phyloP scores from a whole-genome alignment of 2,888 invertebrate species.

The Plagodis pulveraria region DNA sequence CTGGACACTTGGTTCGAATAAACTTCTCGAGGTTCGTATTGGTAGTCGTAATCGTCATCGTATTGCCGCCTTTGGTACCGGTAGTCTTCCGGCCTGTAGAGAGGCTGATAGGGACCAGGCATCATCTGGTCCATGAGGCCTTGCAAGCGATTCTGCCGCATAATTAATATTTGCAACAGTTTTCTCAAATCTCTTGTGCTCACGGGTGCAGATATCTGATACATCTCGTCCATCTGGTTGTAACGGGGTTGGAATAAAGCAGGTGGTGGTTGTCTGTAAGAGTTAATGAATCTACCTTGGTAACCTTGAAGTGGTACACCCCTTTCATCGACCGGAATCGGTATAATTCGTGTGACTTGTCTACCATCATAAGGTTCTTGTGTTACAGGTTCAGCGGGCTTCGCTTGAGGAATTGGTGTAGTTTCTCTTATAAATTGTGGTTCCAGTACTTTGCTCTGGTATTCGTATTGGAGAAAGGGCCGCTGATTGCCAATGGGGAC shows the following conservation, averaged over 20 bases:
- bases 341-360: conserved; percentile 73
- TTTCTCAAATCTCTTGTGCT: conserved; percentile 89
- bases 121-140: conserved; percentile 80
- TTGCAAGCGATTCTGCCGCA: conserved; percentile 86
- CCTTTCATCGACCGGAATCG: conserved; percentile 76
- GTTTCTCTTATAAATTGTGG: conserved; percentile 70
- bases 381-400: conserved; percentile 62
- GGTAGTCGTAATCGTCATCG: conserved; percentile 63
- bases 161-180: conserved; percentile 87
- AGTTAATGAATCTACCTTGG: conserved; percentile 67
- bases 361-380: conserved; percentile 67
- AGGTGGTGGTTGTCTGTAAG: conserved; percentile 59
- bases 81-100: conserved; percentile 63
- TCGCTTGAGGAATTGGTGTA: conserved; percentile 52
- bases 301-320: conserved; percentile 75
- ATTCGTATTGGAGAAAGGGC: conserved; percentile 78
- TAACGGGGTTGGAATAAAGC: conserved; percentile 64
- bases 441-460: conserved; percentile 78
- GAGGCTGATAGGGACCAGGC: conserved; percentile 61
- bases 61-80: conserved; percentile 73
- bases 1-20: conserved; percentile 64
- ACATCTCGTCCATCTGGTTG: conserved; percentile 81
- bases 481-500: conserved; percentile 81
- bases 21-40: conserved; percentile 69
- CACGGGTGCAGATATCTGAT: conserved; percentile 87